These are phyloP conservation scores for Diarsia rubi DNA, from an alignment of 2,888 invertebrate genomes.

Conservation along the genomic window DNA sequence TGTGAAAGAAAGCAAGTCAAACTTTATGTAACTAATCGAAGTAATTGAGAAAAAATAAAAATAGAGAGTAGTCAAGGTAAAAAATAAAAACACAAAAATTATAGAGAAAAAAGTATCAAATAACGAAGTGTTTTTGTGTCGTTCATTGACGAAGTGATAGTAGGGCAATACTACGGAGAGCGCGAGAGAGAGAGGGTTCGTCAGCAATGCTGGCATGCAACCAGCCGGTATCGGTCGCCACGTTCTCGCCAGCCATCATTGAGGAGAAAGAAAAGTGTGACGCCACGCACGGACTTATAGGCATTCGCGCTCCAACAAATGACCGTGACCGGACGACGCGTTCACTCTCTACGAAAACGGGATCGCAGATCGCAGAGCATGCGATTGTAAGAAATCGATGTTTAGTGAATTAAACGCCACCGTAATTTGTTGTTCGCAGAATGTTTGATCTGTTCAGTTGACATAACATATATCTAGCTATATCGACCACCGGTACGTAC, in stretches of 20 bases:
- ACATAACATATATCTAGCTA: conserved; percentile 67
- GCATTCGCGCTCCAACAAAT: conserved; percentile 75
- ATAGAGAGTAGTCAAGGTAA: conserved; percentile 40
- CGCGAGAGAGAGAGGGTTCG: conserved; percentile 80
- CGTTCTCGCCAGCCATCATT: conserved; percentile 64
- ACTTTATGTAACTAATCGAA: conserved; percentile 22
- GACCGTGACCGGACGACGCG: conserved; percentile 83
- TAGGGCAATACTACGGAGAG: conserved; percentile 82
- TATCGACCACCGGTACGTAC: conserved; percentile 80
- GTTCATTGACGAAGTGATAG: conserved; percentile 83
- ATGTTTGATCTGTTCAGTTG: conserved; percentile 66
- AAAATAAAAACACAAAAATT: neutral
- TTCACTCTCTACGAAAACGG: conserved; percentile 83
- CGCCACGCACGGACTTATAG: conserved; percentile 73
- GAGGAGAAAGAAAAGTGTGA: conserved; percentile 78
- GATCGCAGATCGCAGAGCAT: conserved; percentile 73
- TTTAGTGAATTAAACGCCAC: conserved; percentile 65
- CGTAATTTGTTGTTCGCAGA: conserved; percentile 68
- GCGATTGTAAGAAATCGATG: conserved; percentile 73
- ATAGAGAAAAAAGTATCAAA: conserved; percentile 61
- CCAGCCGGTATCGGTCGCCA: conserved; percentile 63
- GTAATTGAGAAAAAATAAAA: conserved; percentile 39
- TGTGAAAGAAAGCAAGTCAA: neutral
- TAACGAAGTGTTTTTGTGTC: conserved; percentile 75
- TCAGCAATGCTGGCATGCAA: conserved; percentile 63